Base-by-base conservation (phyloP, 2,113 vertebrate species). In the Octodon degus region DNA sequence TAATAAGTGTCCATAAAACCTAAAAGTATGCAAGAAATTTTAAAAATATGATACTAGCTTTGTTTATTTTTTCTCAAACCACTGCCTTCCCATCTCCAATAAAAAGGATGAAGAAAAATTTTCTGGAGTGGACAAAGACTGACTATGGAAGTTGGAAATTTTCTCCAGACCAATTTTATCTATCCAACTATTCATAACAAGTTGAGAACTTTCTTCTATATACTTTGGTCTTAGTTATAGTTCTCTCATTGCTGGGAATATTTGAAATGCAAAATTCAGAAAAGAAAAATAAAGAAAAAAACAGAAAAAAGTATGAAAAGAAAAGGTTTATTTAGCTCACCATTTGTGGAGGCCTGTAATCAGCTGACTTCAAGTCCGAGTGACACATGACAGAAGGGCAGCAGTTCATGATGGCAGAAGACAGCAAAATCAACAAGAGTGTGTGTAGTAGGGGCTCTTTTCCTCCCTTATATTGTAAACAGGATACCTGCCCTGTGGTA, bases 1-100 rank as follows among this genome's bases (percentile, higher is more conserved):
- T 94, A 91, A 76, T 76, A 90, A 81, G 19, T 65, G 19, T 86
- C 20, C 82, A 55, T 50, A 87, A 72, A 12, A 85, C 50, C 24
- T 77, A 67, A 60, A 25, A 80, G 0, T 47, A 58, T 87, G 62
- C 0, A 74, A 37, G 2, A 58, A 82, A n/a, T 32, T 93, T 91
- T n/a, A 25, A 90, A 63, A 85, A 84, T 67, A 72, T 50, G 5
- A 37, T 19, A 30, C 89, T 68, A 93, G 30, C 7, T 43, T 37
- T 72, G 0, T 37, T 27, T 24, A 34, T 17, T 14, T 95, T 14
- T 95, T 86, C 92, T 62, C 25, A 60, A 82, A 95, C 13, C n/a
- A 80, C 0, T 0, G 22, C 63, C 24, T 77, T 34, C 27, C 8
- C 7, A 58, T 13, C 5, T 1, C 0, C n/a, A n/a, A 67, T 72